Evolutionary conservation across 2,888 invertebrate species (phyloP).

Genomic region (Amphipyra berbera): DNA sequence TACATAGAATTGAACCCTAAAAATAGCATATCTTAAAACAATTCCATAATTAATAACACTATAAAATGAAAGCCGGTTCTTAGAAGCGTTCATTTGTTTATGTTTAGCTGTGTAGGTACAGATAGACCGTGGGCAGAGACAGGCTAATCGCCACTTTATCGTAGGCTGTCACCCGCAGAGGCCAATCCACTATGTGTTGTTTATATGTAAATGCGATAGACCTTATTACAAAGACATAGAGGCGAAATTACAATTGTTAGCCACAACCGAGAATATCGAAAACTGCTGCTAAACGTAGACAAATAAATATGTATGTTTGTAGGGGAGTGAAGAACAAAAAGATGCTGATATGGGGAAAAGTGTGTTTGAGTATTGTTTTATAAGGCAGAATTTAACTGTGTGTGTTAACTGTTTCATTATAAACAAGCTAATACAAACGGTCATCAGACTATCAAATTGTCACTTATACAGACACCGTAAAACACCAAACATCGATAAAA

Average conservation of each 20-base stretch:
- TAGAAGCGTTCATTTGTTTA: constrained; percentile 53
- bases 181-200: constrained; percentile 64
- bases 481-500: no score
- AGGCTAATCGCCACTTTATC: constrained; percentile 84
- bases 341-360: constrained; percentile 25
- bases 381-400: background rate
- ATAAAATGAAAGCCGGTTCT: constrained; percentile 26
- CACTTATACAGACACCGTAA: no score
- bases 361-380: constrained; percentile 19
- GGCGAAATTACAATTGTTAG: constrained; percentile 20
- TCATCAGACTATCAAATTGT: no score
- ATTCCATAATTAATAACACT: background rate
- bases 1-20: no score
- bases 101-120: constrained; percentile 48
- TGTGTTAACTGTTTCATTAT: background rate
- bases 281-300: constrained; percentile 35
- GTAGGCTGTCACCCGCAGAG: constrained; percentile 76
- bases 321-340: constrained; percentile 39
- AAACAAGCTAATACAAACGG: no score
- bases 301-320: constrained; percentile 36
- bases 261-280: constrained; percentile 11
- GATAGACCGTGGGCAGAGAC: constrained; percentile 74
- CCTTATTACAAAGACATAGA: constrained; percentile 40
- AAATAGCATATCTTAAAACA: no score
- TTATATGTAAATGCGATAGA: constrained; percentile 49